Base-by-base conservation (phyloP, 2,113 vertebrate genomes). In the Grammomys surdaster region DNA sequence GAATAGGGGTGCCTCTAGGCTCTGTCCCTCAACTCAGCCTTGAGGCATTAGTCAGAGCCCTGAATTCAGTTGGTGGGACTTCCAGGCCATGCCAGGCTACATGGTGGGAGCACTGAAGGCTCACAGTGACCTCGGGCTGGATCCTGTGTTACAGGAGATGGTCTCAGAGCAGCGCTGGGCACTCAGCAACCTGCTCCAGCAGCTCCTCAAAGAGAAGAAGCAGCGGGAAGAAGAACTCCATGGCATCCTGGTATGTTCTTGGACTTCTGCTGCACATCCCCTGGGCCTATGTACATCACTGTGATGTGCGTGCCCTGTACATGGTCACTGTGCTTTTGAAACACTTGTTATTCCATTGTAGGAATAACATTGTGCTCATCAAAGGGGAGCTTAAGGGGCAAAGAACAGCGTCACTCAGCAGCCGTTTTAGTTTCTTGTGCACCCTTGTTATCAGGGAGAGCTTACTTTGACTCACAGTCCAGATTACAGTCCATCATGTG, bases 171-270 rank as follows among this genome's bases (percentile, higher is more conserved):
- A 99, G 96, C 99, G 99, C 48, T 98, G 97, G 1, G 98, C 98
- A 0, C 99, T 99, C 0, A 97, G 98, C 65, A 98, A 98, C 92
- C 97, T 99, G 96, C 98, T 99, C 96, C 99, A 99, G 98, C 99
- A 99, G 98, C 98, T 99, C 87, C 98, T 99, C 96, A 99, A 99
- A 95, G 99, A 99, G 95, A 99, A 99, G 96, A 98, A 98, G 73
- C 99, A 99, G 93, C 98, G 99, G 36, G 99, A 99, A 97, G 98
- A 98, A 58, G 99, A 99, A 51, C 99, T 99, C 16, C 98, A 58
- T 17, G 98, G 98, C 22, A 98, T 99, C 93, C 98, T 99, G 99
- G 99, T 99, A 98, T 95, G 99, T 73, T 89, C 46, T 1, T 0
- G 13, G 88, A 26, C n/a, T 43, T 11, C n/a, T 11, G 17, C 40